Base-by-base conservation (phyloP, 2,888 invertebrate genomes). In the Melanotus villosus region DNA sequence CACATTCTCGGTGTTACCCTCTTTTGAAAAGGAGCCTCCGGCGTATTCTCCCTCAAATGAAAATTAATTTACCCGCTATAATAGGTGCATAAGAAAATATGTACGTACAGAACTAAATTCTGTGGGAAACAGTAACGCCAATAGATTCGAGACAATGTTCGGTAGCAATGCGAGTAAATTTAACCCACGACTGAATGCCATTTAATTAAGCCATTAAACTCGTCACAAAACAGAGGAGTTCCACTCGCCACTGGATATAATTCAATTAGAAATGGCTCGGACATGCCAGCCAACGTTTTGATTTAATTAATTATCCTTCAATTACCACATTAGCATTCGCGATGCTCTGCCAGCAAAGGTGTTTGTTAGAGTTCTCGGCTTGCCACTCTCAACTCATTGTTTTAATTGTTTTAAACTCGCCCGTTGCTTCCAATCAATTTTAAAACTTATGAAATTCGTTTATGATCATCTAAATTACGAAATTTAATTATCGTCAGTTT, bases 221-320 rank as follows among this genome's bases (percentile, higher is more conserved):
- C 74, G 73, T 75, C 74, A 74, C 70, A 74, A 74, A 76, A 76
- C 74, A 74, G 72, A 71, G 68, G 59, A 73, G 65, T 68, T 68
- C 75, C 70, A 71, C 74, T 75, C 70, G 72, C 76, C 75, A 72
- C 74, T 74, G 71, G 74, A 74, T 73, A 75, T 78, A 79, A 80
- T 79, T 78, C 74, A 79, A 80, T 80, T 79, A 77, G 73, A 75
- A 73, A 77, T 75, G 73, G 73, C 76, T 75, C 74, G 77, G 76
- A 78, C 78, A 76, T 76, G 67, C 77, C 74, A 76, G 74, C 78
- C 73, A 71, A 73, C 74, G 70, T 75, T 77, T 80, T 80, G 77
- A 81, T 81, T 79, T 73, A 79, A 81, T 81, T 81, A 81, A 81
- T 81, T 82, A 81, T 78, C 78, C 79, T 80, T 79, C 79, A 81